A percentile compares a stretch with the other conserved stretches of the same genome.
Evolutionary conservation across 2,797 vertebrate genomes (phyloP).

Genomic region (Acipenser transmontanus): DNA sequence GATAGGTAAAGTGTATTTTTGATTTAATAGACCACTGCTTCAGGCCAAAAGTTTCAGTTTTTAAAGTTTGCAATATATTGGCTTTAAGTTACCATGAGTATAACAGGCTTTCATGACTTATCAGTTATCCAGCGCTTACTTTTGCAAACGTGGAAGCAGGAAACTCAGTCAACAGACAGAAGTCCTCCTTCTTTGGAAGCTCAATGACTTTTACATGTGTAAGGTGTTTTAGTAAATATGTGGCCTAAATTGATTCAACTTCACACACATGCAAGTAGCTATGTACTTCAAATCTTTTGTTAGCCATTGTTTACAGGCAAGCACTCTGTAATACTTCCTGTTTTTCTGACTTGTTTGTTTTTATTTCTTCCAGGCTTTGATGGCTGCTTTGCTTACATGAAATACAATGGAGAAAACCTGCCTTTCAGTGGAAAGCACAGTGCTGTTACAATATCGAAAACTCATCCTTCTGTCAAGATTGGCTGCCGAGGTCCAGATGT

Average conservation of each 20-base stretch:
- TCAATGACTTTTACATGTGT: too few species aligned
- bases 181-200: too few species aligned
- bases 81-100: neutral
- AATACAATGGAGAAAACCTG: slow-evolving; percentile 77
- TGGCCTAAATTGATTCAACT: too few species aligned
- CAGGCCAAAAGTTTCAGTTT: neutral
- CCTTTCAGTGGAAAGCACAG: slow-evolving; percentile 82
- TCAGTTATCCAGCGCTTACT: neutral
- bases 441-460: slow-evolving; percentile 61
- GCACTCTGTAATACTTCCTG: too few species aligned
- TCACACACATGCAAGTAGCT: too few species aligned
- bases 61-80: neutral
- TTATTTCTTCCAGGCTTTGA: slow-evolving; percentile 68
- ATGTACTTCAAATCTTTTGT: too few species aligned
- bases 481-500: slow-evolving; percentile 90
- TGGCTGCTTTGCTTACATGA: slow-evolving; percentile 82
- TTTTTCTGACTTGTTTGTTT: too few species aligned
- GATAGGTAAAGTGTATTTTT: too few species aligned
- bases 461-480: slow-evolving; percentile 55
- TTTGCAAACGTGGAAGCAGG: too few species aligned
- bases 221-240: too few species aligned
- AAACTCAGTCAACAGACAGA: too few species aligned
- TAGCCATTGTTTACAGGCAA: too few species aligned
- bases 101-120: slow-evolving; percentile 2
- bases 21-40: neutral